Evolutionary conservation across 2,113 vertebrate species (phyloP).

Genomic region (Lophius piscatorius): DNA sequence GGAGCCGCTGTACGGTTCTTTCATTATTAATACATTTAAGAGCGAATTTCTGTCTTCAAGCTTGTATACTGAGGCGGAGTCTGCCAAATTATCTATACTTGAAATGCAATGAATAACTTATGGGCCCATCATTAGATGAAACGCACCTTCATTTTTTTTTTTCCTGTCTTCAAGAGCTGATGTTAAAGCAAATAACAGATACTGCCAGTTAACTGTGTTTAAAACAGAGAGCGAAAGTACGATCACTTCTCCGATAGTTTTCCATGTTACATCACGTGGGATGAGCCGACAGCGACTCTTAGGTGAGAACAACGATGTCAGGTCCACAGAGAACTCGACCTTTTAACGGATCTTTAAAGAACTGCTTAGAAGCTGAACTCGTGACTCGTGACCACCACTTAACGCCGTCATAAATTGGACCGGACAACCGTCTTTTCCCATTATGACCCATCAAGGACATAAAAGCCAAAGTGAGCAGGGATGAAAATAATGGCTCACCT

Average conservation of each 20-base stretch:
- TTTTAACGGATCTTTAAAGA: constrained; percentile 50
- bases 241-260: too few species aligned
- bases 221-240: constrained; percentile 12
- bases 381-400: constrained; percentile 25
- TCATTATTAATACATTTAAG: constrained; percentile 73
- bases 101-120: constrained; percentile 60
- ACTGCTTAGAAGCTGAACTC: constrained; percentile 37
- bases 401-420: constrained; percentile 37
- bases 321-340: constrained; percentile 17
- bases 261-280: neutral
- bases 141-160: constrained; percentile 1
- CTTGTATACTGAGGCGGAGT: constrained; percentile 40
- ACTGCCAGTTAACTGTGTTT: neutral
- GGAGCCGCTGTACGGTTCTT: constrained; percentile 49
- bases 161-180: neutral
- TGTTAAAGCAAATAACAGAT: constrained; percentile 8
- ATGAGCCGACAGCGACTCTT: neutral
- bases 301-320: neutral
- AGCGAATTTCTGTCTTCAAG: constrained; percentile 68
- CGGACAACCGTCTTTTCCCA: constrained; percentile 25
- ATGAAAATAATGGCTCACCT: constrained; percentile 3
- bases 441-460: constrained; percentile 43
- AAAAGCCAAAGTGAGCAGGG: constrained; percentile 7
- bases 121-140: constrained; percentile 26
- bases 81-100: constrained; percentile 50